Evolutionary conservation across 2,888 invertebrate genomes (phyloP).

Genomic region (Philonicus albiceps): DNA sequence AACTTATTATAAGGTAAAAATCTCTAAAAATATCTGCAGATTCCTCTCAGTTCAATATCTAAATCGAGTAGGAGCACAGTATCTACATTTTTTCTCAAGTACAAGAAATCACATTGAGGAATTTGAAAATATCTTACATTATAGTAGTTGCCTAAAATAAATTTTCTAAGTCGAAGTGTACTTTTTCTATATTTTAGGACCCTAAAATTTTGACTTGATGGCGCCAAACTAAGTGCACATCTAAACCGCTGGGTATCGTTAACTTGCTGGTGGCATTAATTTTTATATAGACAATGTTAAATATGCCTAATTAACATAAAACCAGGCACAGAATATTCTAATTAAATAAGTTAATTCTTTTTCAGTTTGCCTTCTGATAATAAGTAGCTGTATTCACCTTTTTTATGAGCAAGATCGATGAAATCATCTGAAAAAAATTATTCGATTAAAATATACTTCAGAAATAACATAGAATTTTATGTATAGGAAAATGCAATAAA

Average conservation of each 20-base stretch:
- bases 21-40: background rate
- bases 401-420: slow-evolving; percentile 67
- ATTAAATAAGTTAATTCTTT: slow-evolving; percentile 43
- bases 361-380: slow-evolving; percentile 31
- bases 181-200: background rate
- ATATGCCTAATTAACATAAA: background rate
- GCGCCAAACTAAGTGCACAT: background rate
- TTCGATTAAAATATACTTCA: slow-evolving; percentile 10
- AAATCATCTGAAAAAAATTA: slow-evolving; percentile 68
- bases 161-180: background rate
- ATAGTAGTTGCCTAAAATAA: background rate
- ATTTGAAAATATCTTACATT: background rate
- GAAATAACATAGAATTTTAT: background rate
- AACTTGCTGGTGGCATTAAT: background rate
- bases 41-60: background rate
- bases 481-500: background rate
- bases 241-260: background rate
- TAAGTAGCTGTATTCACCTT: slow-evolving; percentile 68
- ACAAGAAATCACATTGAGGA: background rate
- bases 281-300: background rate
- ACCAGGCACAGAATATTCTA: background rate
- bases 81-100: background rate
- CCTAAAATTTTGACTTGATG: background rate
- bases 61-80: background rate
- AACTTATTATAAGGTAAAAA: background rate